Base-by-base conservation (phyloP, 92 coral and sea anemone genomes). In the Epizoanthus fatuus region DNA sequence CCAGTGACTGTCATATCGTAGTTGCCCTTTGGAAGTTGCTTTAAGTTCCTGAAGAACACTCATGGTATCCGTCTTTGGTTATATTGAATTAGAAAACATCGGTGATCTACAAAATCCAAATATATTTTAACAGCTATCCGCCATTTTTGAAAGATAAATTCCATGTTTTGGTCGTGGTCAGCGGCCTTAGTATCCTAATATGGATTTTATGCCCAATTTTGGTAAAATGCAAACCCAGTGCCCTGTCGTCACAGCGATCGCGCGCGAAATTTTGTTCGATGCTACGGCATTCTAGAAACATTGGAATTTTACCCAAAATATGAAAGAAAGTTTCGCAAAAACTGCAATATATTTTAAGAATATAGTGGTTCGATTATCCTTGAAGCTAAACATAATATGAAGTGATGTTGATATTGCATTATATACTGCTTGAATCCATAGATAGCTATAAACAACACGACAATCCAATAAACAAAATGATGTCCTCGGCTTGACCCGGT, bases 1-100 rank as follows among this genome's bases (percentile, higher is more conserved):
- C 95, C 94, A 89, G n/a, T 81, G n/a, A 45, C 14, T 6, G 87
- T 95, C 95, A 60, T 97, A 97, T 9, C 11, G 63, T 20, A 97
- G 81, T 53, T 82, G 85, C 6, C 96, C 96, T 86, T 97, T 97
- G 6, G 95, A 65, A 73, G 93, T 82, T 11, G 83, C 89, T 44
- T 79, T 75, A 55, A 96, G 83, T 22, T 89, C 93, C 16, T 87
- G 73, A 5, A 86, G 68, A 6, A 94, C 92, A 80, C 72, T 72
- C 62, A 83, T 73, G 6, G 15, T 84, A 45, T 2, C n/a, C 59
- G 51, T 7, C 45, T 11, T 78, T 3, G 22, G n/a, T 11, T n/a
- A 66, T 37, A 3, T 4, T 8, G 45, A 37, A 16, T 65, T 1
- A 5, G 13, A 37, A 65, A 20, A 75, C 4, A 4, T 53, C 56